phyloP scores from a whole-genome alignment of 2,888 invertebrate species.

The Poecilobothrus nobilitatus region DNA sequence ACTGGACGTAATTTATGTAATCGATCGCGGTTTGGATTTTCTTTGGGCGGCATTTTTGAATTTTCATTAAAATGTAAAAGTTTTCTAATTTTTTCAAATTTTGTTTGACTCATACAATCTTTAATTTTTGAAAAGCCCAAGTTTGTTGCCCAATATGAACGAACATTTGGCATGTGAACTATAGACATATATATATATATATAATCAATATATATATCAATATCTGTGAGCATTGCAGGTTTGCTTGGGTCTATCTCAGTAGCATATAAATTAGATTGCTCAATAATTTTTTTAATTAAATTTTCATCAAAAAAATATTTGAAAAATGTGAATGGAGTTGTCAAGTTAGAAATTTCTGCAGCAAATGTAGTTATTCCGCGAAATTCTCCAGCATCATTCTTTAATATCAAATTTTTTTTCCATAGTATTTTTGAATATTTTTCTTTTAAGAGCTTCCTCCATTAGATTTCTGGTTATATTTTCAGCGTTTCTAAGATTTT shows the following conservation, averaged over 20 bases:
- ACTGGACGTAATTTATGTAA: no score
- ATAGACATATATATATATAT: neutral
- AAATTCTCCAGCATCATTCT: no score
- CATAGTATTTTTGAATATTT: no score
- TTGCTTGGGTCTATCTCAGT: neutral
- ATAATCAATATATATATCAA: neutral
- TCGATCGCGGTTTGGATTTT: neutral
- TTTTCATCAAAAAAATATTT: slow-evolving; percentile 8
- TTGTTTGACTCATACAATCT: neutral
- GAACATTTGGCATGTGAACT: neutral
- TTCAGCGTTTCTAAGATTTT: no score
- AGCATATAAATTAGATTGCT: neutral
- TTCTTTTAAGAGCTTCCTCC: no score
- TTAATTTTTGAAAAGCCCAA: neutral
- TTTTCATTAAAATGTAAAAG: slow-evolving; percentile 8
- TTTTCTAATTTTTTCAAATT: neutral
- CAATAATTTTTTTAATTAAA: neutral
- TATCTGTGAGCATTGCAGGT: neutral
- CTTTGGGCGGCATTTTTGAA: neutral
- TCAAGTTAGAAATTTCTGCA: neutral
- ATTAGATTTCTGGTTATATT: no score
- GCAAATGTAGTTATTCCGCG: no score
- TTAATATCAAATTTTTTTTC: no score
- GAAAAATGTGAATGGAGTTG: neutral
- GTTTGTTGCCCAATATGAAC: neutral